A percentile compares a stretch with the other conserved stretches of the same genome.
Evolutionary conservation across 1,140 invertebrate genomes (phyloP).

Genomic region (Penaeus japonicus): DNA sequence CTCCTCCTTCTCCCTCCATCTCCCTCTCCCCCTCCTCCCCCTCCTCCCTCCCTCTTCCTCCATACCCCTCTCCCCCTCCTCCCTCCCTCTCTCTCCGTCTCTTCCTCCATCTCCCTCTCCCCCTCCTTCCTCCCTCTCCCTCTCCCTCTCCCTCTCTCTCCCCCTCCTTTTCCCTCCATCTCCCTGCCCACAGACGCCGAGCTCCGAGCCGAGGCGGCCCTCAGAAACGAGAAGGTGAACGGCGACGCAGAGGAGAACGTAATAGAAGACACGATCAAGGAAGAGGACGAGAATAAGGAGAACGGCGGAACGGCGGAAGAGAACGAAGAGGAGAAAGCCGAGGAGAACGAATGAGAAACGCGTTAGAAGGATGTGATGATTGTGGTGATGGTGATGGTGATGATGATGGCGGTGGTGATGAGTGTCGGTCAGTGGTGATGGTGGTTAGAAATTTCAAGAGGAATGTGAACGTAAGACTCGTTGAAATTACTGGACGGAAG

Average conservation of each 20-base stretch:
- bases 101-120: too few relatives aligned
- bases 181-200: conserved; percentile 32
- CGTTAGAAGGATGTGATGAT: background rate
- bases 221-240: conserved; percentile 34
- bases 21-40: too few relatives aligned
- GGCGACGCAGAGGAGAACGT: conserved; percentile 34
- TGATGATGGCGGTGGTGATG: background rate
- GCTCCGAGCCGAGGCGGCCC: conserved; percentile 37
- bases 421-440: too few relatives aligned
- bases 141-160: background rate
- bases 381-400: background rate
- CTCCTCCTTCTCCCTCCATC: too few relatives aligned
- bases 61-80: too few relatives aligned
- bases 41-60: too few relatives aligned
- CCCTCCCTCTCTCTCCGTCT: too few relatives aligned
- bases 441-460: too few relatives aligned
- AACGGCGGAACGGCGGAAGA: conserved; percentile 1
- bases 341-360: background rate
- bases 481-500: too few relatives aligned
- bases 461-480: too few relatives aligned
- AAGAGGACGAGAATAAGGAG: conserved; percentile 34
- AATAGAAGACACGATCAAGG: conserved; percentile 10
- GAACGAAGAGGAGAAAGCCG: background rate
- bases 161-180: background rate
- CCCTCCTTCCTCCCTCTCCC: too few relatives aligned